Base-by-base conservation (phyloP, 2,888 invertebrate genomes). In the Omphaloscelis lunosa region DNA sequence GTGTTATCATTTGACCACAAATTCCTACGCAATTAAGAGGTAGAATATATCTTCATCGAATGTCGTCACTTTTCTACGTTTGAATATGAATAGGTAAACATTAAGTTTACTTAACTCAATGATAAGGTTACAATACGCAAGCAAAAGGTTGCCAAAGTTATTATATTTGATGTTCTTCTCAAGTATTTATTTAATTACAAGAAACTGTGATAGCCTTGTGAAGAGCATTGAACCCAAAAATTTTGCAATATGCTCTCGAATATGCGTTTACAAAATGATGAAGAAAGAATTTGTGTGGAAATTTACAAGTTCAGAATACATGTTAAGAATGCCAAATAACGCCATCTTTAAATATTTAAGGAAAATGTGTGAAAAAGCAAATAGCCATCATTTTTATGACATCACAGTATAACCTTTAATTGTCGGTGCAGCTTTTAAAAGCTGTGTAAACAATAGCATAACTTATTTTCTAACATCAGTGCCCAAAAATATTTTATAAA, bases 101-200 rank as follows among this genome's bases (percentile, higher is more conserved):
- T 41, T 12, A 53, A 39, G 11, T n/a, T 77, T 29, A 59, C 48
- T 3, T 56, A 27, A 56, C 45, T 27, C 20, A 39, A 72, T 41
- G 20, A 48, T 80, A 63, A 51, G 29, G 48, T 80, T 72, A 72
- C n/a, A 72, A 59, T 48, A 12, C 59, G 15, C n/a, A 72, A 72
- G 23, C 45, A 34, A 80, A 81, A 53, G 11, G 11, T 65, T 17
- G 1, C 20, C 3, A 58, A 59, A 15, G 61, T 68, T 56, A 56
- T 56, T 34, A 45, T 53, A 59, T 75, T 80, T 66, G 65, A 53
- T 29, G 23, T 65, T 48, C 48, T 20, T 66, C 23, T 66, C 15
- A 23, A 75, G 61, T 67, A 29, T 81, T 80, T 66, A 53, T 74
- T 66, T 75, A 66, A 79, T 66, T 67, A 82, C 56, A 48, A 59